Conservation (phyloP, 2,888 invertebrate species). For the Limnephilus auricula region DNA sequence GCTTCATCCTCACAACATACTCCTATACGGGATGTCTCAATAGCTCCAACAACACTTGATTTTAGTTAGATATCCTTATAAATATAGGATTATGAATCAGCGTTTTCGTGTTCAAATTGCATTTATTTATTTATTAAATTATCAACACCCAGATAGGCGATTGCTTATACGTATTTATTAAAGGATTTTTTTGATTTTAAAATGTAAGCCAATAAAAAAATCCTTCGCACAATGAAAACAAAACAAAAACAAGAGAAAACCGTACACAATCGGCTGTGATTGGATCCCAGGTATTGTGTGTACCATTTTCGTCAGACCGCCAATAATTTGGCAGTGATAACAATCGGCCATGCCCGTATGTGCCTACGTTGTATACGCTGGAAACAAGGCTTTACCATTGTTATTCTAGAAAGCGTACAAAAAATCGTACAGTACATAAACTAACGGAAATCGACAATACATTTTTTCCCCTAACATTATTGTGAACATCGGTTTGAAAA, state of each 20-base stretch:
- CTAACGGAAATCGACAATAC: neutral
- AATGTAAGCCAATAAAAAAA: neutral
- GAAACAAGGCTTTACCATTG: neutral
- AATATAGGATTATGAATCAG: too few relatives aligned
- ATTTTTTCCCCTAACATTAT: neutral
- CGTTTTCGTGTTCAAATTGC: too few relatives aligned
- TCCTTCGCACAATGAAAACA: neutral
- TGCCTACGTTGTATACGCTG: neutral
- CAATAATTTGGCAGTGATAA: neutral
- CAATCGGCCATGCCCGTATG: neutral
- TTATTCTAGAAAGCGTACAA: neutral
- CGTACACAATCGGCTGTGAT: neutral
- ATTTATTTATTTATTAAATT: too few relatives aligned
- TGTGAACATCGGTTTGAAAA: neutral
- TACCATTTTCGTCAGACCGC: neutral
- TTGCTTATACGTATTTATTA: too few relatives aligned
- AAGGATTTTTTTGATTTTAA: neutral
- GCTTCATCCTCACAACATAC: too few relatives aligned
- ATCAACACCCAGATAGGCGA: too few relatives aligned
- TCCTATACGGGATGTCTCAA: too few relatives aligned
- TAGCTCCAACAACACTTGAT: too few relatives aligned
- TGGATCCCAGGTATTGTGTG: neutral
- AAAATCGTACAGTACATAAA: neutral
- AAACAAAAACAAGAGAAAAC: neutral
- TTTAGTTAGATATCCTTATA: too few relatives aligned